Evolutionary conservation across 2,888 invertebrate species (phyloP), one percentile per base, ranked within the genome.

Genomic region (Chrysolina americana): DNA sequence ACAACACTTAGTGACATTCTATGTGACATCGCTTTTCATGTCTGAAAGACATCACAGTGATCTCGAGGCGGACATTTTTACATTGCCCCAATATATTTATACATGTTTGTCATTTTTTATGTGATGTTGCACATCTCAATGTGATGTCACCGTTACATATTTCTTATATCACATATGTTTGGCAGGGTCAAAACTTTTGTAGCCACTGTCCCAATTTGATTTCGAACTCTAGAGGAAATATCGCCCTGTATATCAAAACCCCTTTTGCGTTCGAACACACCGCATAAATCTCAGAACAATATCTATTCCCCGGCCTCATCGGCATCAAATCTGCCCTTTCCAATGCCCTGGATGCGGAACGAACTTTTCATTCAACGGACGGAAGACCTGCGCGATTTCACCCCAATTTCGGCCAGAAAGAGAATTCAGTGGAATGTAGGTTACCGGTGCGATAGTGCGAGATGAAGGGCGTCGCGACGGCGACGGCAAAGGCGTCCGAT

Each of bases 401-500:
- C 9, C n/a, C 48, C 48, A 48, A 17, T 17, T 48, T 17, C 48
- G 10, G 17, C 17, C 17, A 17, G 8, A 19, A 13, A 21, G 21
- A 53, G 53, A 21, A 21, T 53, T 13, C 53, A 21, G 53, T 53
- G 19, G 21, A 53, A 53, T 21, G 19, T 53, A 23, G 53, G 53
- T 53, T 53, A 53, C 11, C 53, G 53, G 21, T 21, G 53, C 21
- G 21, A 53, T 13, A 53, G 19, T 10, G 53, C 53, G 21, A 53
- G 53, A 53, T 53, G 53, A 53, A 53, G 53, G 53, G 53, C 53
- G 53, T 21, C 53, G 17, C 21, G 21, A 21, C 19, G 53, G 21
- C 19, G 53, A 53, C 21, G 6, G 53, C 21, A 5, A 11, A 11
- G 53, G 53, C 53, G 53, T 53, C 21, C 19, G 19, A 10, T 4